Conservation (phyloP, 2,888 invertebrate genomes). For the Limnephilus lunatus region DNA sequence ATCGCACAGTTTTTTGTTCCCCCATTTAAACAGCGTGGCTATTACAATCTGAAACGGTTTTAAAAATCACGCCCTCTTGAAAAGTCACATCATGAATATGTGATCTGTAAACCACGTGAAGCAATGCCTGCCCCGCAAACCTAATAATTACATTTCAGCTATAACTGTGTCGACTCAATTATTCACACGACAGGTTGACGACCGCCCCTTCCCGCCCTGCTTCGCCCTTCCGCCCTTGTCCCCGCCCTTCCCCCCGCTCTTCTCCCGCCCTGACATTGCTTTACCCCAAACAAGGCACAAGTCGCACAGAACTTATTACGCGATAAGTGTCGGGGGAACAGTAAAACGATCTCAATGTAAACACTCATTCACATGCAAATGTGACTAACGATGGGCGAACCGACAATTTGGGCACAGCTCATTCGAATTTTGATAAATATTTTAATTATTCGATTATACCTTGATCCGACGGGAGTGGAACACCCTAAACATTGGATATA, state of each 20-base stretch:
- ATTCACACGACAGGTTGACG: constrained; percentile 60
- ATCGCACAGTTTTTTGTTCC: neutral
- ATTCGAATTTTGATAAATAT: constrained; percentile 3
- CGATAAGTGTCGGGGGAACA: constrained; percentile 60
- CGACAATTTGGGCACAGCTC: constrained; percentile 23
- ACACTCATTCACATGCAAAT: constrained; percentile 65
- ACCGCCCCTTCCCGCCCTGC: constrained; percentile 24
- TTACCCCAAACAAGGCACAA: constrained; percentile 51
- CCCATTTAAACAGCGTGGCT: neutral
- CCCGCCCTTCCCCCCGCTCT: constrained; percentile 11
- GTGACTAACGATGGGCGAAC: constrained; percentile 57
- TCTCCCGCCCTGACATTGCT: constrained; percentile 10
- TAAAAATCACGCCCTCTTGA: neutral
- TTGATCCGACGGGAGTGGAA: neutral
- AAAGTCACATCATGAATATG: constrained; percentile 2
- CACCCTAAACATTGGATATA: neutral
- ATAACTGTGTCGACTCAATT: constrained; percentile 61
- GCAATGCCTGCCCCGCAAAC: constrained; percentile 9
- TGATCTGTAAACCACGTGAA: neutral
- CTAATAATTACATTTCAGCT: constrained; percentile 53
- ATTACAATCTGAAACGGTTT: neutral
- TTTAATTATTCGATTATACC: neutral
- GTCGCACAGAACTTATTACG: constrained; percentile 64
- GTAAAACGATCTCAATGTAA: constrained; percentile 65
- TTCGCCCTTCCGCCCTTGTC: neutral